phyloP scores from a whole-genome alignment of 2,797 vertebrate species.

The Catostomus latipinnis region DNA sequence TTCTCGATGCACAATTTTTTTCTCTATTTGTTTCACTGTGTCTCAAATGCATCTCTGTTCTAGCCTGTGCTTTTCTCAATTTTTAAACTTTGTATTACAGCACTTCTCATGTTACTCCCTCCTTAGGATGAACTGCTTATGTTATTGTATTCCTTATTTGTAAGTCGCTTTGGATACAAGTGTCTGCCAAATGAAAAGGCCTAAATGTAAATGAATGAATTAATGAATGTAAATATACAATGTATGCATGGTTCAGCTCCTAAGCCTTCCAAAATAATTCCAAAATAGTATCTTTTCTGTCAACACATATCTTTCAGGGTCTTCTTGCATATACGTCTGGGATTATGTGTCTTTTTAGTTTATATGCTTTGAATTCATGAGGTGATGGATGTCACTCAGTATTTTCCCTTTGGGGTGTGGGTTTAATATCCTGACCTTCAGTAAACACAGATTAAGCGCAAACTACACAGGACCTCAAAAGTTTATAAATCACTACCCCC shows the following conservation, averaged over 20 bases:
- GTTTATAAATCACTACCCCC: too few relatives aligned
- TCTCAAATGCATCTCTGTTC: too few relatives aligned
- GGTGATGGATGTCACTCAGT: background rate
- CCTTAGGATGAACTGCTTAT: too few relatives aligned
- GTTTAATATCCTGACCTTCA: background rate
- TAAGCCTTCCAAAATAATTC: slow-evolving; percentile 20
- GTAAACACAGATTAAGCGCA: background rate
- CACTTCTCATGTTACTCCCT: too few relatives aligned
- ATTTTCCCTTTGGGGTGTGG: background rate
- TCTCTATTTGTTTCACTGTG: too few relatives aligned
- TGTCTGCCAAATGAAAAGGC: too few relatives aligned
- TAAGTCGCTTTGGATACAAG: too few relatives aligned
- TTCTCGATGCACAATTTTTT: too few relatives aligned
- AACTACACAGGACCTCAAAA: background rate
- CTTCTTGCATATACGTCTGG: background rate
- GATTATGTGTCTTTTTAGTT: slow-evolving; percentile 29
- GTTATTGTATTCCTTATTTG: too few relatives aligned
- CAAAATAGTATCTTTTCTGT: slow-evolving; percentile 13
- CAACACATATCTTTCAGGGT: background rate
- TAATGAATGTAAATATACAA: background rate
- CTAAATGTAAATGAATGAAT: background rate
- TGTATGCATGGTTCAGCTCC: background rate
- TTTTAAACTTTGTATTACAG: too few relatives aligned
- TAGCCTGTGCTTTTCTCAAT: too few relatives aligned
- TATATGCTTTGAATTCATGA: slow-evolving; percentile 15